Percentiles rank a stretch among this genome's conserved stretches.
These are phyloP conservation scores for Neopipo cinnamomea DNA, from an alignment of 2,113 vertebrate genomes.

Conservation along the genomic window DNA sequence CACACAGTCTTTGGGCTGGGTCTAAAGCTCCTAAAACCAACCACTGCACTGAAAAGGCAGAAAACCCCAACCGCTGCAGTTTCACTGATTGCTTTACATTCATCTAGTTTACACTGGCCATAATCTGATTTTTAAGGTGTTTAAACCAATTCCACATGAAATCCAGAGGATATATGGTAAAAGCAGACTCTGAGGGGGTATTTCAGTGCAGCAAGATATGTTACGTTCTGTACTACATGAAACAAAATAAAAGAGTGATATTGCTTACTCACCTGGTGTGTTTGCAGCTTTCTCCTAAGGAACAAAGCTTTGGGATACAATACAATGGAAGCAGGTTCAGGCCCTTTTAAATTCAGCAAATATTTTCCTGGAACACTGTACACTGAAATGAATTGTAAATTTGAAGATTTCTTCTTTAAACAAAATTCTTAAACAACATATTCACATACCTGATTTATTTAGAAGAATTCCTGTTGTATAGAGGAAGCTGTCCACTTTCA, in stretches of 20 bases:
- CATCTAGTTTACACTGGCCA: background rate
- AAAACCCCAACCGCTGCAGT: background rate
- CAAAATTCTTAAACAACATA: background rate
- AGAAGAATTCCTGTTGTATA: constrained; percentile 78
- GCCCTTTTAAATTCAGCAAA: background rate
- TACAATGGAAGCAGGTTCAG: background rate
- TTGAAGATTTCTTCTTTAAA: background rate
- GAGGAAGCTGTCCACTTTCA: constrained; percentile 76
- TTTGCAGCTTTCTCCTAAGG: background rate
- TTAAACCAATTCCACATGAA: background rate
- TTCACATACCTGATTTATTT: constrained; percentile 79
- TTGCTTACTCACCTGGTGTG: background rate
- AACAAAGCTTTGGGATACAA: background rate
- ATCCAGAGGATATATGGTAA: background rate
- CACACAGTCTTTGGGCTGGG: background rate
- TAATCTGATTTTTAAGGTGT: background rate
- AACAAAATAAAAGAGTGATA: background rate
- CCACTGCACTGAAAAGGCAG: background rate
- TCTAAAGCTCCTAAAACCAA: background rate
- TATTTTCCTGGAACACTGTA: background rate
- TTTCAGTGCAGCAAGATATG: background rate
- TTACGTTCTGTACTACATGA: background rate
- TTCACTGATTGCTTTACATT: background rate
- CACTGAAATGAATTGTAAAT: background rate
- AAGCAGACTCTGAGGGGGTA: background rate